Base-by-base conservation (phyloP, 2,113 vertebrate species). In the Colinus virginianus region DNA sequence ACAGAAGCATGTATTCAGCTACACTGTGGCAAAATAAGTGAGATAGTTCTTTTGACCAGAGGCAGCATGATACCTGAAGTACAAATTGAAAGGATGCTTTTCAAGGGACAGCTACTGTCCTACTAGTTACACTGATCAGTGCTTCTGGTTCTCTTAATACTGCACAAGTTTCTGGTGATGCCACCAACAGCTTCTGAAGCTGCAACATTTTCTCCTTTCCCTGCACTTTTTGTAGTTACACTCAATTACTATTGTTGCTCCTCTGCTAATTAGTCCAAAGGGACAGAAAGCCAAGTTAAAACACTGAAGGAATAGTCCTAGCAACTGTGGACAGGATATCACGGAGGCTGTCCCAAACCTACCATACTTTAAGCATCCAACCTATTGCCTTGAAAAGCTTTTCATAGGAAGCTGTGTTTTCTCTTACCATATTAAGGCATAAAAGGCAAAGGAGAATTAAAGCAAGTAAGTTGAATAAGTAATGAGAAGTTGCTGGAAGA, bases 361-460 rank as follows among this genome's bases (percentile, higher is more conserved):
- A 48, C 48, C 70, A n/a, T 2, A 8, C 30, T 36, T 64, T 3
- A 75, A 76, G 26, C 23, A 56, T 48, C n/a, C 53, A 81, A 43
- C 4, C 9, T 58, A 55, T 12, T 49, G 46, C 56, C 84, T 59
- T 51, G 13, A 81, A 8, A 74, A 34, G 36, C 20, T 76, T 82
- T 84, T 67, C 30, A 64, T 3, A 55, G 28, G 87, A 90, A 66
- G n/a, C 13, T 46, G 11, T 45, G 11, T 70, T 62, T 68, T 84
- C 53, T 76, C 21, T 72, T 20, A 67, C 5, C 13, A 64, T 30
- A 36, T 62, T 38, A 85, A 77, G 10, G 10, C 23, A 82, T n/a
- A 87, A 68, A 90, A 28, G 45, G 40, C 30, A 93, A 82, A 84
- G 30, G 25, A 75, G 40, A 86, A 87, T 12, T 82, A 85, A 87